A percentile compares a stretch with the other conserved stretches of the same genome.
phyloP scores from a whole-genome alignment of 2,797 vertebrate genomes.

The Molossus molossus region DNA sequence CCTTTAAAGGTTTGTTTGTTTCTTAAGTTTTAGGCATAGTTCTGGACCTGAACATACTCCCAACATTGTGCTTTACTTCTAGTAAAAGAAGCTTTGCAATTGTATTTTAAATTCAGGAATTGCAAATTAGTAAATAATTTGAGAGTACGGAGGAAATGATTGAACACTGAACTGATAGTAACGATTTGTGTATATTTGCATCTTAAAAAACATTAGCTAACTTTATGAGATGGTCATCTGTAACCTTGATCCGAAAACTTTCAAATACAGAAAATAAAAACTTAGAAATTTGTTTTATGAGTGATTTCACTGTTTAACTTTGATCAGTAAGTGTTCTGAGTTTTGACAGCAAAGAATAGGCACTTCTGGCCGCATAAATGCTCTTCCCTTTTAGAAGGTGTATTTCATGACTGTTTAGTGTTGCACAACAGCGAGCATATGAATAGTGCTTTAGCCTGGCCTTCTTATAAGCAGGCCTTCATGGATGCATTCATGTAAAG shows the following conservation, averaged over 20 bases:
- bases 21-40: conserved; percentile 5
- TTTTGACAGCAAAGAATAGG: neutral
- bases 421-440: neutral
- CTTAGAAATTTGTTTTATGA: conserved; percentile 31
- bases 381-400: neutral
- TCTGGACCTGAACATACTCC: neutral
- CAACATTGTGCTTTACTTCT: conserved; percentile 45
- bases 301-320: conserved; percentile 26
- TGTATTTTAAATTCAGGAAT: conserved; percentile 35
- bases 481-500: neutral
- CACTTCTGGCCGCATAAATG: neutral
- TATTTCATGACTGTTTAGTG: neutral
- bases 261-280: conserved; percentile 45
- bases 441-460: neutral
- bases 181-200: neutral
- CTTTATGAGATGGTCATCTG: neutral
- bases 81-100: conserved; percentile 38
- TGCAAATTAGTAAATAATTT: conserved; percentile 31
- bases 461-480: neutral
- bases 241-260: conserved; percentile 33
- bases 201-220: conserved; percentile 16
- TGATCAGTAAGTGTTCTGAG: neutral
- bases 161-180: neutral
- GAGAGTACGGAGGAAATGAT: conserved; percentile 30
- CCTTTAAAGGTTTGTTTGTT: neutral